A percentile compares a stretch with the other conserved stretches of the same genome.
These are phyloP conservation scores for Limonius californicus DNA, from an alignment of 1,140 invertebrate species.

Conservation along the genomic window DNA sequence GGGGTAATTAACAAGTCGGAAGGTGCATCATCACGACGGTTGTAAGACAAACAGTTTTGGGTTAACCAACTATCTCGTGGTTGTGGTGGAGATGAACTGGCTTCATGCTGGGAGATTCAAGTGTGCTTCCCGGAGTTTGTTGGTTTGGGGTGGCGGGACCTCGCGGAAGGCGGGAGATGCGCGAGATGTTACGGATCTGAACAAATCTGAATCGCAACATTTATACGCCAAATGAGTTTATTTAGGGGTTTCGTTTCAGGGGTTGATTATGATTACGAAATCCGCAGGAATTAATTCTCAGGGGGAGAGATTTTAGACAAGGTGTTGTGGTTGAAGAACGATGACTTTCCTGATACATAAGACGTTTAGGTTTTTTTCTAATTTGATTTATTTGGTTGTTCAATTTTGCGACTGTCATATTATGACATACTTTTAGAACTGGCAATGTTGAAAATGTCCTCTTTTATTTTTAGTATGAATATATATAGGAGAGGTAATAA, in stretches of 20 bases:
- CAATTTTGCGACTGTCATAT: too few relatives aligned
- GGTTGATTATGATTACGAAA: slow-evolving; percentile 1
- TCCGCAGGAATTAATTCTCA: background rate
- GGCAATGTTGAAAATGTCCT: too few relatives aligned
- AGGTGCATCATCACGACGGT: too few relatives aligned
- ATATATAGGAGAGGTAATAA: too few relatives aligned
- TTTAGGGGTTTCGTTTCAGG: slow-evolving; percentile 7
- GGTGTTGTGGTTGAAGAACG: too few relatives aligned
- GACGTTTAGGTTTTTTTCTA: too few relatives aligned
- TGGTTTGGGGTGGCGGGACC: slow-evolving; percentile 25
- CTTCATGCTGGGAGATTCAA: slow-evolving; percentile 28
- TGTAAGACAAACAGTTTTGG: too few relatives aligned
- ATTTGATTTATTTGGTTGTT: too few relatives aligned
- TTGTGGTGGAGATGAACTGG: slow-evolving; percentile 32
- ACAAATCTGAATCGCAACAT: slow-evolving; percentile 5
- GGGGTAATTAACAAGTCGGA: slow-evolving; percentile 6
- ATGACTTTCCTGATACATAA: too few relatives aligned
- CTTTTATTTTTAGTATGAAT: too few relatives aligned
- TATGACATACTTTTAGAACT: too few relatives aligned
- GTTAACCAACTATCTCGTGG: slow-evolving; percentile 21
- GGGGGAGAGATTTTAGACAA: background rate
- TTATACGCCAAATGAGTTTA: slow-evolving; percentile 9
- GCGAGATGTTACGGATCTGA: slow-evolving; percentile 14
- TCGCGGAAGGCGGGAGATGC: slow-evolving; percentile 24
- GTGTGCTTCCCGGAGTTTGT: slow-evolving; percentile 32